phyloP scores from a whole-genome alignment of 2,113 vertebrate genomes.

The Megatriorchis doriae region DNA sequence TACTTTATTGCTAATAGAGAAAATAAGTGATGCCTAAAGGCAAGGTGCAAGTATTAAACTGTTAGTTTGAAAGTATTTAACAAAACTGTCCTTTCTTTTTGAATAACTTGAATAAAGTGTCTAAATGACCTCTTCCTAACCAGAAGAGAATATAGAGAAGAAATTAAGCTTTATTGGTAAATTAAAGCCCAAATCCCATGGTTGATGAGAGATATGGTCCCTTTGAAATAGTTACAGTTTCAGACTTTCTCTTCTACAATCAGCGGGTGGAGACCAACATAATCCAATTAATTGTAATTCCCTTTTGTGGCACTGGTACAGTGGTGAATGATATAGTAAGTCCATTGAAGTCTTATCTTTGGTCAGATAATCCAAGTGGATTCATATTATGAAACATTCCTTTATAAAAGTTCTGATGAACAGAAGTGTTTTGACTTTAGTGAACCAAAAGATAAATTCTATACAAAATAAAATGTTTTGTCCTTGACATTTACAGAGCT shows the following conservation, averaged over 20 bases:
- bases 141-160: constrained; percentile 64
- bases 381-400: constrained; percentile 72
- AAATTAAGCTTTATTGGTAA: constrained; percentile 79
- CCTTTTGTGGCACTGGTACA: constrained; percentile 73
- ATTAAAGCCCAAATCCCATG: constrained; percentile 74
- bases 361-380: constrained; percentile 75
- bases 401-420: constrained; percentile 70
- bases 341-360: constrained; percentile 78
- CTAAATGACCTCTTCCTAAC: constrained; percentile 67
- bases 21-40: neutral
- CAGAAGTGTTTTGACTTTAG: constrained; percentile 58
- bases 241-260: constrained; percentile 72
- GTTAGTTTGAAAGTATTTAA: constrained; percentile 5
- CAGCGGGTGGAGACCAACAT: constrained; percentile 73
- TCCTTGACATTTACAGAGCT: constrained; percentile 36
- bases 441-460: constrained; percentile 49
- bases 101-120: constrained; percentile 69
- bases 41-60: neutral
- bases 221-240: constrained; percentile 75
- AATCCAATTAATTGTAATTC: constrained; percentile 83
- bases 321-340: constrained; percentile 70
- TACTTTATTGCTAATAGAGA: neutral
- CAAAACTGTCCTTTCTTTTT: constrained; percentile 59
- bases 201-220: constrained; percentile 72
- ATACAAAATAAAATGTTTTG: constrained; percentile 39